These are phyloP conservation scores for Epinotia nisella DNA, from an alignment of 2,888 invertebrate genomes.

Conservation along the genomic window DNA sequence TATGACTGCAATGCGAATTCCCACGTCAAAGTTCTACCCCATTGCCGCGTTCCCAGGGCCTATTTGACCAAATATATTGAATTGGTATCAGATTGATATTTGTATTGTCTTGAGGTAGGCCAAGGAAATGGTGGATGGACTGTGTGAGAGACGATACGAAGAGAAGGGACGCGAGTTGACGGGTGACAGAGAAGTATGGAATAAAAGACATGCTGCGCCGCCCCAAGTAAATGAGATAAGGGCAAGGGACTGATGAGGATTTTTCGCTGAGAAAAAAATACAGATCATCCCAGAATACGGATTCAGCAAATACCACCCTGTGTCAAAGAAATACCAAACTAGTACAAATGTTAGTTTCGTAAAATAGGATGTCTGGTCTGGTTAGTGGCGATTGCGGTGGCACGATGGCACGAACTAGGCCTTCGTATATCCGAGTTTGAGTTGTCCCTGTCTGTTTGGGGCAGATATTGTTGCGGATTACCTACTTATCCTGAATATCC, in stretches of 20 bases:
- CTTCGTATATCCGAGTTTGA: slow-evolving; percentile 10
- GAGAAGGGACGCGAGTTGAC: too few species aligned
- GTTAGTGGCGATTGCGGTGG: slow-evolving; percentile 1
- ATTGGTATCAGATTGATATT: neutral
- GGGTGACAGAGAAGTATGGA: too few species aligned
- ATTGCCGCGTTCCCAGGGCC: neutral
- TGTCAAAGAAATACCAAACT: too few species aligned
- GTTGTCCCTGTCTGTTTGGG: neutral
- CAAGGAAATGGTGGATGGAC: too few species aligned
- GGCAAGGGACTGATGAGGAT: too few species aligned
- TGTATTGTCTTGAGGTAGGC: too few species aligned
- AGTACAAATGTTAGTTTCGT: too few species aligned
- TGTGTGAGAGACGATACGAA: too few species aligned
- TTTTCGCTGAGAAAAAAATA: neutral
- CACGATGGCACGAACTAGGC: neutral
- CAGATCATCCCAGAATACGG: too few species aligned
- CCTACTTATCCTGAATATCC: neutral
- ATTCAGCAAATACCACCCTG: too few species aligned
- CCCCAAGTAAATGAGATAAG: too few species aligned
- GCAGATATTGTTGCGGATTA: slow-evolving; percentile 14
- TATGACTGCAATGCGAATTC: neutral
- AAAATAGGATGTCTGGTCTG: neutral
- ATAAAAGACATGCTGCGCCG: too few species aligned
- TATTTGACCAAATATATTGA: neutral
- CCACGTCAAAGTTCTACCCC: neutral